Evolutionary conservation across 2,113 vertebrate genomes (phyloP).

Genomic region (Thamnophis sirtalis): DNA sequence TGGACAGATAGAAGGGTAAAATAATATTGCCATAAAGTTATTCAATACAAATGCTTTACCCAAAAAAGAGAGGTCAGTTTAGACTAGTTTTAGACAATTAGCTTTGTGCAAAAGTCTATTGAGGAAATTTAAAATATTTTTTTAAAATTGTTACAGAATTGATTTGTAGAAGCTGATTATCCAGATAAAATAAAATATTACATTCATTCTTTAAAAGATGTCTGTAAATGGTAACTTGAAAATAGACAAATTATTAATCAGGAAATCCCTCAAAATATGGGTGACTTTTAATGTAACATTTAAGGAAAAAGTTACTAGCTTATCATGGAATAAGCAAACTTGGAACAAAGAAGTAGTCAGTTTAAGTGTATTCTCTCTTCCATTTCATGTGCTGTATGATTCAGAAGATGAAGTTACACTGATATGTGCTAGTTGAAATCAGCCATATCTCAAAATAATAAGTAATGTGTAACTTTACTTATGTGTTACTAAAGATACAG

Average conservation of each 20-base stretch:
- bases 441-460: constrained; percentile 19
- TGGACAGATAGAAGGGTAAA: background rate
- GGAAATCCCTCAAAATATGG: background rate
- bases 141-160: background rate
- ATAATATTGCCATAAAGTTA: background rate
- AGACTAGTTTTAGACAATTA: background rate
- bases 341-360: background rate
- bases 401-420: background rate
- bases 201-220: background rate
- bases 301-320: background rate
- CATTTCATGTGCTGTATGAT: background rate
- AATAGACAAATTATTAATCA: background rate
- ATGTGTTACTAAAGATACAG: background rate
- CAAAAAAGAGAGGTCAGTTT: background rate
- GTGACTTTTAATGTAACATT: background rate
- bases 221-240: background rate
- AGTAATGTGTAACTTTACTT: background rate
- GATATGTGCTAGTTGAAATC: constrained; percentile 46
- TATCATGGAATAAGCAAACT: background rate
- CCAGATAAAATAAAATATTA: background rate
- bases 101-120: background rate
- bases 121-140: background rate
- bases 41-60: background rate
- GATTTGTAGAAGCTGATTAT: background rate
- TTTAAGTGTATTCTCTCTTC: background rate